Conservation (phyloP, 2,888 invertebrate genomes). For the Drepanosiphum platanoidis region DNA sequence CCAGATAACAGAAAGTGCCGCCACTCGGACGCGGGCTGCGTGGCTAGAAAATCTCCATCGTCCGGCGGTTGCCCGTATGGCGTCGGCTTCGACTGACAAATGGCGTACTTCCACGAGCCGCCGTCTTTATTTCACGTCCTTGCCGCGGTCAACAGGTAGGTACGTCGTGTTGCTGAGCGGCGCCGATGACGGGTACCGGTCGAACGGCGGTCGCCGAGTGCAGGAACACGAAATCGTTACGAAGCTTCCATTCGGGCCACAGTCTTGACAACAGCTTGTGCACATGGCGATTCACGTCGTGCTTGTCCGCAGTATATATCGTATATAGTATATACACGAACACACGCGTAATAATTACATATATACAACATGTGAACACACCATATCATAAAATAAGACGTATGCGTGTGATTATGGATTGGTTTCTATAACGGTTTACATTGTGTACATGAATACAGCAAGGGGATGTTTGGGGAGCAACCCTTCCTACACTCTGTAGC, state of each 20-base stretch:
- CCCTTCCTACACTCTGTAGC: no score
- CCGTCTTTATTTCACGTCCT: conserved; percentile 64
- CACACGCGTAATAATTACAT: no score
- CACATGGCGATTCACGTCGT: conserved; percentile 69
- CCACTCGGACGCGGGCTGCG: conserved; percentile 72
- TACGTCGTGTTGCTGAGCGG: conserved; percentile 68
- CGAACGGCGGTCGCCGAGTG: conserved; percentile 70
- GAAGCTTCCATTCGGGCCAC: conserved; percentile 70
- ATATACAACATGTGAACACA: no score
- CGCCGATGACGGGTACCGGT: conserved; percentile 68
- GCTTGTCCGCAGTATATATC: conserved; percentile 69
- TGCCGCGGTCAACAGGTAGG: conserved; percentile 67
- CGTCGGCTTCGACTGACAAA: conserved; percentile 66
- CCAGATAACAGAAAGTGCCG: conserved; percentile 72
- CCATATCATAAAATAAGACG: no score
- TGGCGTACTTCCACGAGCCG: conserved; percentile 64
- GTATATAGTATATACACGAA: not conserved
- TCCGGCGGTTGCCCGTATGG: conserved; percentile 71
- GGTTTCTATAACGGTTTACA: no score
- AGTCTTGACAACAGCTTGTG: conserved; percentile 69
- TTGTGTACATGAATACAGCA: no score
- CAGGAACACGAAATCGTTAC: conserved; percentile 72
- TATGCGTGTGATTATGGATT: no score
- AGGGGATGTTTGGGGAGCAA: no score
- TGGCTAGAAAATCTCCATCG: conserved; percentile 71